Conservation (phyloP, 2,113 vertebrate species). For the Otus sunia region DNA sequence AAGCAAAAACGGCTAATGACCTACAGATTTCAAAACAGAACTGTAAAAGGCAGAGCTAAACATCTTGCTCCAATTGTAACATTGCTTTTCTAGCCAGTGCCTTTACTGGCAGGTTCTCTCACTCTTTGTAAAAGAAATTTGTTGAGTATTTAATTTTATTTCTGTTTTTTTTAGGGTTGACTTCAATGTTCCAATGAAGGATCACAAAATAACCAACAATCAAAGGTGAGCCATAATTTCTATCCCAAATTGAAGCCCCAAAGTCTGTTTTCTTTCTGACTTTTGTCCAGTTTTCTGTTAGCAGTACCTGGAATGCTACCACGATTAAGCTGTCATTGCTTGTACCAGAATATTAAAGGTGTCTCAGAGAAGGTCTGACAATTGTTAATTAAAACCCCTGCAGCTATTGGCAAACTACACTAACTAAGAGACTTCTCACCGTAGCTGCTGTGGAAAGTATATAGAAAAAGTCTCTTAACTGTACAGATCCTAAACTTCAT, state of each 20-base stretch:
- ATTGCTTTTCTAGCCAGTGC: not conserved
- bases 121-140: not conserved
- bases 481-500: not conserved
- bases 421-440: not conserved
- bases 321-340: not conserved
- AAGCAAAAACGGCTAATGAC: not conserved
- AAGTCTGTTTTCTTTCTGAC: not conserved
- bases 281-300: not conserved
- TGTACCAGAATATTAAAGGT: not conserved
- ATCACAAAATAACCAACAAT: conserved; percentile 96
- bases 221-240: conserved; percentile 83
- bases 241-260: not conserved
- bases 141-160: not conserved
- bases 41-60: not conserved
- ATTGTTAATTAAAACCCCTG: not conserved
- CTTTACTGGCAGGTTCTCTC: not conserved
- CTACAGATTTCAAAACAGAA: not conserved
- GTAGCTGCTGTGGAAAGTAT: not conserved
- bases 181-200: conserved; percentile 99
- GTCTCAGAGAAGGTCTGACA: not conserved
- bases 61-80: not conserved
- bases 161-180: conserved; percentile 82
- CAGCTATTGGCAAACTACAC: not conserved
- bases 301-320: not conserved
- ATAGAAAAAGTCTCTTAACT: not conserved